Conservation (phyloP, 2,888 invertebrate species). For the Serripes groenlandicus region DNA sequence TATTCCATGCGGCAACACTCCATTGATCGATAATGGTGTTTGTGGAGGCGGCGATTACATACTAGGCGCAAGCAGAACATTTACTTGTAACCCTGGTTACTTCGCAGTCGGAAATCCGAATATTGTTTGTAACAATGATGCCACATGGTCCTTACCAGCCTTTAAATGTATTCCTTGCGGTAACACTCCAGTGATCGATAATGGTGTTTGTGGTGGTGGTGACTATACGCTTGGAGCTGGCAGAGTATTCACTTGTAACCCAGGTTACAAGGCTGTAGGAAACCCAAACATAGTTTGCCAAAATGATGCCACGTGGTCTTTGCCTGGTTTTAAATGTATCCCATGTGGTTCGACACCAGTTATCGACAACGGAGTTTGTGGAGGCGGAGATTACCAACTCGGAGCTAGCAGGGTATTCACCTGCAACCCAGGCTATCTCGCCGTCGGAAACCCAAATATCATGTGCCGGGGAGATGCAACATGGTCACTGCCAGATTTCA, state of each 20-base stretch:
- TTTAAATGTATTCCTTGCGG: slow-evolving; percentile 53
- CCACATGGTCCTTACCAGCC: slow-evolving; percentile 40
- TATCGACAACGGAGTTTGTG: slow-evolving; percentile 33
- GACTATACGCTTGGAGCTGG: slow-evolving; percentile 30
- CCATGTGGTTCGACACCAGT: slow-evolving; percentile 38
- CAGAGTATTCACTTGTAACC: slow-evolving; percentile 26
- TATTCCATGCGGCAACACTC: slow-evolving; percentile 38
- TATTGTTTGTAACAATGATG: slow-evolving; percentile 43
- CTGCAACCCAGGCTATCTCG: slow-evolving; percentile 45
- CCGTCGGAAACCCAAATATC: slow-evolving; percentile 38
- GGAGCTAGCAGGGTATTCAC: slow-evolving; percentile 28
- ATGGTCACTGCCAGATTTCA: slow-evolving; percentile 30
- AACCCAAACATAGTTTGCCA: slow-evolving; percentile 38
- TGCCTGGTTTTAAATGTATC: slow-evolving; percentile 40
- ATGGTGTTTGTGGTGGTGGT: slow-evolving; percentile 40
- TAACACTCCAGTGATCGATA: slow-evolving; percentile 26
- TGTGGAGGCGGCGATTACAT: slow-evolving; percentile 36
- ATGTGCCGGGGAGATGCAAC: slow-evolving; percentile 31
- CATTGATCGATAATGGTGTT: slow-evolving; percentile 30
- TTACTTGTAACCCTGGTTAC: slow-evolving; percentile 44
- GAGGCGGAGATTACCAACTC: slow-evolving; percentile 37
- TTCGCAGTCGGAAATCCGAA: slow-evolving; percentile 38
- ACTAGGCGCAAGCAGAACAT: slow-evolving; percentile 28
- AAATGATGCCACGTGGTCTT: slow-evolving; percentile 33
- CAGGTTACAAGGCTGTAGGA: slow-evolving; percentile 45